Conservation (phyloP, 2,888 invertebrate genomes). For the Sisyra nigra region DNA sequence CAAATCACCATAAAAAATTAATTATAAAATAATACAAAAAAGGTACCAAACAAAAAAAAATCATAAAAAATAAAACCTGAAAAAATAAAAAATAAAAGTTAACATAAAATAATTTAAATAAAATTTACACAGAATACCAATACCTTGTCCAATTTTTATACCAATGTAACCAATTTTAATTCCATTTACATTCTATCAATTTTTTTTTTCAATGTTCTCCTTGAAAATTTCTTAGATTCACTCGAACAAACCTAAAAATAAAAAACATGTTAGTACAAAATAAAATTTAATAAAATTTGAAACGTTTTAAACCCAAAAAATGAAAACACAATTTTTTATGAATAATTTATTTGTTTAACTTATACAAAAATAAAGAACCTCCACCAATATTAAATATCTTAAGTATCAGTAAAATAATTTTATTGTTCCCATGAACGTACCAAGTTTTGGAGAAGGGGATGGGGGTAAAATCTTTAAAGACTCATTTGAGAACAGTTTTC, state of each 20-base stretch:
- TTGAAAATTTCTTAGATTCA: background rate
- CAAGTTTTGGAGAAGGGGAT: no score
- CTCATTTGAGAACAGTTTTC: no score
- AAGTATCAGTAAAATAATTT: no score
- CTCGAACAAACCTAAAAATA: constrained; percentile 2
- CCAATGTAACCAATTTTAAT: background rate
- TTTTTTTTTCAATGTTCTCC: background rate
- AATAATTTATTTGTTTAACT: background rate
- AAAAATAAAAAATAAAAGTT: background rate
- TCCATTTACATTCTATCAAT: background rate
- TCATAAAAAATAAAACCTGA: background rate
- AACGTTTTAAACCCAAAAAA: background rate
- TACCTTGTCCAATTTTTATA: background rate
- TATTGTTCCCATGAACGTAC: no score
- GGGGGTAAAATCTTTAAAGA: no score
- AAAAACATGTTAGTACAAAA: constrained; percentile 1
- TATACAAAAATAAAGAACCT: background rate
- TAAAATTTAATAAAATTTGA: background rate
- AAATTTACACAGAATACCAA: background rate
- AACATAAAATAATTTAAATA: background rate
- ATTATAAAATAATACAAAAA: background rate
- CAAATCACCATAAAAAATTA: background rate
- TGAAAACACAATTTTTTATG: background rate
- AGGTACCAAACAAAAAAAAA: background rate
- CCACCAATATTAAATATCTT: background rate